phyloP scores from a whole-genome alignment of 2,888 invertebrate genomes.

The Phengaris arion region DNA sequence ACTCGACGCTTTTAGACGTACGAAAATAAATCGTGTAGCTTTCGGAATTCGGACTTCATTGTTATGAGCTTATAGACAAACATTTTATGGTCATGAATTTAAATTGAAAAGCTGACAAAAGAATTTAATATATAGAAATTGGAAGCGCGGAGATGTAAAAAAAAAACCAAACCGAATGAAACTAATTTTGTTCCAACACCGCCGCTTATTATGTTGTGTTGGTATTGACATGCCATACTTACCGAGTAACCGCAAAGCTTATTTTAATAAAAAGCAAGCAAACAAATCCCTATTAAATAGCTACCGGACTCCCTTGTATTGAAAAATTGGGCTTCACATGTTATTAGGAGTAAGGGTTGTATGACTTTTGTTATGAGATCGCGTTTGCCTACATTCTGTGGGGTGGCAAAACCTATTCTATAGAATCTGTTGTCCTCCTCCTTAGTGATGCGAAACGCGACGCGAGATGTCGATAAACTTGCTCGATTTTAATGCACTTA shows the following conservation, averaged over 20 bases:
- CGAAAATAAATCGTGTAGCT: conserved; percentile 8
- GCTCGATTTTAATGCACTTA: conserved; percentile 6
- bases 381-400: conserved; percentile 49
- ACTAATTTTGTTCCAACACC: neutral
- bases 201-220: neutral
- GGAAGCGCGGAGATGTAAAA: neutral
- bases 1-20: conserved; percentile 41
- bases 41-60: neutral
- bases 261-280: conserved; percentile 40
- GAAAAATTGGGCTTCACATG: conserved; percentile 43
- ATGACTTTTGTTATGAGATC: conserved; percentile 64
- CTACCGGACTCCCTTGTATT: conserved; percentile 60
- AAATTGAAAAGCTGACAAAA: neutral
- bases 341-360: conserved; percentile 60
- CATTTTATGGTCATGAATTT: neutral
- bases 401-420: conserved; percentile 60
- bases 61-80: neutral
- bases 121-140: neutral
- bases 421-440: conserved; percentile 48
- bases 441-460: conserved; percentile 42
- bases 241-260: conserved; percentile 41
- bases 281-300: conserved; percentile 64
- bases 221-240: neutral
- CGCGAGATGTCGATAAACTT: neutral
- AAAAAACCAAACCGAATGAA: too few relatives aligned